Percentiles rank a stretch among this genome's conserved stretches.
phyloP scores from a whole-genome alignment of 2,113 vertebrate species.

The Cygnus buccinator region DNA sequence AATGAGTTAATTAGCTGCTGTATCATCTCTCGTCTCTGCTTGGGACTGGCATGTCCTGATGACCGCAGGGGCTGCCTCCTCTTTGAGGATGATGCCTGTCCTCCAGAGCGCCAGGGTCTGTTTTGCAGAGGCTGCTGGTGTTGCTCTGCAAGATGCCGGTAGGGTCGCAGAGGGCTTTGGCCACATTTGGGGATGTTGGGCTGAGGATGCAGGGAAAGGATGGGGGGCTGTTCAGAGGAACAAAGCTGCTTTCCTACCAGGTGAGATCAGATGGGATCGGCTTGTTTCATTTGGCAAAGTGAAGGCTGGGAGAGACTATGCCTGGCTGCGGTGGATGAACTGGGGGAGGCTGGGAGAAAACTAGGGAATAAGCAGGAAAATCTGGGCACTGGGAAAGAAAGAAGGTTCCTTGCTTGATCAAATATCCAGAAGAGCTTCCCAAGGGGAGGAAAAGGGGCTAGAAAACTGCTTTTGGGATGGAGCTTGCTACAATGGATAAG shows the following conservation, averaged over 20 bases:
- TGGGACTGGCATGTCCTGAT: neutral
- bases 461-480: neutral
- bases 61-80: neutral
- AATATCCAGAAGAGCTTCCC: neutral
- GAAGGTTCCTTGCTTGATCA: neutral
- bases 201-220: neutral
- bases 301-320: neutral
- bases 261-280: neutral
- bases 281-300: neutral
- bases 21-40: neutral
- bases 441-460: neutral
- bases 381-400: neutral
- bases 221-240: neutral
- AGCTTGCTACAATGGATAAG: neutral
- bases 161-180: neutral
- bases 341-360: neutral
- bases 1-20: neutral
- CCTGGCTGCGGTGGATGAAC: neutral
- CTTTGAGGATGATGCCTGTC: neutral
- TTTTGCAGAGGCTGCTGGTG: neutral
- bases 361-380: neutral
- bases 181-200: neutral
- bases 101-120: neutral
- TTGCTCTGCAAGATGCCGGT: neutral
- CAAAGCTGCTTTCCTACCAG: neutral